phyloP scores from a whole-genome alignment of 2,888 invertebrate species.

The Acronicta psi region DNA sequence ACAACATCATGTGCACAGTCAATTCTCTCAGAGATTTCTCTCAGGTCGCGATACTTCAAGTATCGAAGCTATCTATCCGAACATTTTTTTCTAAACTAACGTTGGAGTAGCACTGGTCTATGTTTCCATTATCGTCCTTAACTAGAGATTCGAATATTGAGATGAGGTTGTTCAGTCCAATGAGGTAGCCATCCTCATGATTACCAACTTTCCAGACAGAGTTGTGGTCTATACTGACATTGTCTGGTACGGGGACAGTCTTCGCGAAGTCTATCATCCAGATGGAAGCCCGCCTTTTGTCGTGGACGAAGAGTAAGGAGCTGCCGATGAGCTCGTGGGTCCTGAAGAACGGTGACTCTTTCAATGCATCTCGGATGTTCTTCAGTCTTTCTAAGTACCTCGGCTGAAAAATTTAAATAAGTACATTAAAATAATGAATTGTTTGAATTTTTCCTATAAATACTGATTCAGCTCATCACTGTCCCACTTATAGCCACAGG shows the following conservation, averaged over 20 bases:
- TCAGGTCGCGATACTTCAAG: slow-evolving; percentile 72
- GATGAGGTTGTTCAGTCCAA: slow-evolving; percentile 96
- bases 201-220: slow-evolving; percentile 97
- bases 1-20: slow-evolving; percentile 62
- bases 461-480: too few species aligned
- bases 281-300: slow-evolving; percentile 95
- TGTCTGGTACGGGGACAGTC: slow-evolving; percentile 94
- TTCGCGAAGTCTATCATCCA: slow-evolving; percentile 99
- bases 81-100: slow-evolving; percentile 78
- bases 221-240: slow-evolving; percentile 93
- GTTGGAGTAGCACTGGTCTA: slow-evolving; percentile 73
- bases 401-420: slow-evolving; percentile 88
- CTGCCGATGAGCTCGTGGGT: slow-evolving; percentile 98
- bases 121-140: slow-evolving; percentile 81
- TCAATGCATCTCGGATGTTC: slow-evolving; percentile 94
- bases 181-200: slow-evolving; percentile 98
- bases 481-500: too few species aligned
- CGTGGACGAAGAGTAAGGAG: slow-evolving; percentile 98
- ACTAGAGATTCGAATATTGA: slow-evolving; percentile 93
- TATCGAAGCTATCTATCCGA: slow-evolving; percentile 80
- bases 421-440: slow-evolving; percentile 1
- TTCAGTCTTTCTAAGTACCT: slow-evolving; percentile 95
- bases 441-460: background rate
- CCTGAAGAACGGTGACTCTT: slow-evolving; percentile 96
- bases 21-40: slow-evolving; percentile 63